Evolutionary conservation across 2,797 vertebrate species (phyloP).

Genomic region (Micropoecilia bifurca): DNA sequence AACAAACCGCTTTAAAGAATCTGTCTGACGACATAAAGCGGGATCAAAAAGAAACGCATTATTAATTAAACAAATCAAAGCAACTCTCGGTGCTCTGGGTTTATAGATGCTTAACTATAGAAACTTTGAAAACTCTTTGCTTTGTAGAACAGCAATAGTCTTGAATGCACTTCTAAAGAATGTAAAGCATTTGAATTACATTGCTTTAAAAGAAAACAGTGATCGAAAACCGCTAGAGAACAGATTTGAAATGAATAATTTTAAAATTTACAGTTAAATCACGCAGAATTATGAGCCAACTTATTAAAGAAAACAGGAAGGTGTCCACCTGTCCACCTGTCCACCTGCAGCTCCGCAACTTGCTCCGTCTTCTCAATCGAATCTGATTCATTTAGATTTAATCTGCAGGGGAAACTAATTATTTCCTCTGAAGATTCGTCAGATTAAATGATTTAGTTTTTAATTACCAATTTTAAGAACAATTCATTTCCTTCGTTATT

Average conservation of each 20-base stretch:
- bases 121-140: background rate
- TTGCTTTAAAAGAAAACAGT: rapidly evolving
- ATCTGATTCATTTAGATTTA: background rate
- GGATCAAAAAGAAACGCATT: background rate
- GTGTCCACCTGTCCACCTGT: conserved; percentile 20
- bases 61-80: background rate
- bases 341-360: conserved; percentile 17
- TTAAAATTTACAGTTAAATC: background rate
- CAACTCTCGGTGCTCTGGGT: background rate
- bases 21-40: background rate
- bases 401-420: background rate
- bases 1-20: background rate
- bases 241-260: background rate
- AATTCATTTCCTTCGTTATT: background rate
- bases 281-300: conserved; percentile 28
- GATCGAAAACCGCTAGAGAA: background rate
- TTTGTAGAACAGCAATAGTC: background rate
- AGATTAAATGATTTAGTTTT: background rate
- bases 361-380: conserved; percentile 14
- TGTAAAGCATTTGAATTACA: background rate
- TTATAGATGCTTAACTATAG: background rate
- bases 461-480: background rate
- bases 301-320: conserved; percentile 18
- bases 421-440: background rate
- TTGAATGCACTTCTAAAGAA: background rate